Evolutionary conservation across 2,113 vertebrate genomes (phyloP), one percentile per base, ranked within the genome.

Genomic region (Notechis scutatus): DNA sequence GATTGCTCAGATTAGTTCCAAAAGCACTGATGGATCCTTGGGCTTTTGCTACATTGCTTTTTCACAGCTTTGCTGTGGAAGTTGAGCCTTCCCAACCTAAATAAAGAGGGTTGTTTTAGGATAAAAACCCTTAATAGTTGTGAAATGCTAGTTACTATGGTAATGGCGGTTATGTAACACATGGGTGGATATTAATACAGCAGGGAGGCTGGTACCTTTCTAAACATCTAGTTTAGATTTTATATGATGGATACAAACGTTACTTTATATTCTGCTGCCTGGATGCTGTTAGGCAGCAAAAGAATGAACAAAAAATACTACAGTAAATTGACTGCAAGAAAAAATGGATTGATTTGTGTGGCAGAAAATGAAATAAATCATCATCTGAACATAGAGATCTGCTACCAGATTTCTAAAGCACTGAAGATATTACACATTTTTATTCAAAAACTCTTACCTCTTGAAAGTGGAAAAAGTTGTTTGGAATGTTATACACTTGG

Each of bases 111-210:
- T 90, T 87, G 59, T 64, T 24, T 93, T 47, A 90, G 92, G 92
- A 90, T 93, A 93, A 93, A 93, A 90, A 86, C 42, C 56, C 85
- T 87, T 86, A 87, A 90, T 87, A 87, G 61, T 93, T 42, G 89
- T 93, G 81, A 93, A 42, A 59, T 64, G 92, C 88, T 93, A 90
- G 92, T 93, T 93, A 90, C 92, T 93, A 93, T 93, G 92, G 92
- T 87, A 93, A 93, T 93, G 81, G 90, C 14, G 47, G n/a, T 93
- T 93, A 90, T 90, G 81, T 54, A 93, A 93, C 81, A 86, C 89
- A 90, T 88, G 64, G 91, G 88, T 64, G 55, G 26, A 90, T 50
- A 64, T 69, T 95, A 26, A 69, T 94, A 87, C 91, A 90, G 34
- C 29, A 55, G 74, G 92, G n/a, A 92, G 29, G 29, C 45, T 91